These are phyloP conservation scores for Apodemia duryi DNA, from an alignment of 2,888 invertebrate genomes.

Conservation along the genomic window DNA sequence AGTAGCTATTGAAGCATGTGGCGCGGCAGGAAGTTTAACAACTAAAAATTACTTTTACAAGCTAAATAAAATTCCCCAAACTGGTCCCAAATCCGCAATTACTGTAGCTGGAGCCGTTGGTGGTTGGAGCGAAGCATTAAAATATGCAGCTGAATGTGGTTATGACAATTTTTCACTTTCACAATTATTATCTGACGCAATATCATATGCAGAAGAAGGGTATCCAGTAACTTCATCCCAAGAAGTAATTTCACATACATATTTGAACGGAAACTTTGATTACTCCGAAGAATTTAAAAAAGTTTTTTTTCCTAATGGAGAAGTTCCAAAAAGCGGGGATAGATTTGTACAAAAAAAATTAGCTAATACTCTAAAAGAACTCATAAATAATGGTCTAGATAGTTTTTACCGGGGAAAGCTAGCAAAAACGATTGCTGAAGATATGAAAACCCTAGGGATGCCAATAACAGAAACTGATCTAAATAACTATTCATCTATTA, in stretches of 20 bases:
- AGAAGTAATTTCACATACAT: slow-evolving; percentile 10
- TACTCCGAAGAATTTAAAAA: slow-evolving; percentile 40
- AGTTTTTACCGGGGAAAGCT: slow-evolving; percentile 62
- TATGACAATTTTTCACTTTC: slow-evolving; percentile 48
- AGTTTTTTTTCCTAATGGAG: slow-evolving; percentile 47
- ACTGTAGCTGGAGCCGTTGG: slow-evolving; percentile 66
- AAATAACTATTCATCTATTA: slow-evolving; percentile 48
- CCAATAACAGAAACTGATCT: slow-evolving; percentile 61
- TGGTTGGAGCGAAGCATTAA: slow-evolving; percentile 67
- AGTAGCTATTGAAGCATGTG: slow-evolving; percentile 63
- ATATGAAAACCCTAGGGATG: slow-evolving; percentile 51
- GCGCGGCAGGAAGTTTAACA: slow-evolving; percentile 57
- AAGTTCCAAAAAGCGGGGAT: slow-evolving; percentile 47
- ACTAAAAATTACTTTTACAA: slow-evolving; percentile 48
- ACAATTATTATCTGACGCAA: slow-evolving; percentile 56
- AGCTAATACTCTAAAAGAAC: slow-evolving; percentile 48
- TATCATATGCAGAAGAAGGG: slow-evolving; percentile 61
- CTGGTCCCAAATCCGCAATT: slow-evolving; percentile 55
- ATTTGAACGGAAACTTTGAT: neutral
- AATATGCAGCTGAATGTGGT: slow-evolving; percentile 59
- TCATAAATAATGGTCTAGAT: slow-evolving; percentile 52
- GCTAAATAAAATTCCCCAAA: slow-evolving; percentile 46
- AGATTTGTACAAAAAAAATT: slow-evolving; percentile 51
- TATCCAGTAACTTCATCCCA: slow-evolving; percentile 50
- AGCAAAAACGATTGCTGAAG: slow-evolving; percentile 53